These are phyloP conservation scores for Actinemys pallida DNA, from an alignment of 2,113 vertebrate genomes.

Conservation along the genomic window DNA sequence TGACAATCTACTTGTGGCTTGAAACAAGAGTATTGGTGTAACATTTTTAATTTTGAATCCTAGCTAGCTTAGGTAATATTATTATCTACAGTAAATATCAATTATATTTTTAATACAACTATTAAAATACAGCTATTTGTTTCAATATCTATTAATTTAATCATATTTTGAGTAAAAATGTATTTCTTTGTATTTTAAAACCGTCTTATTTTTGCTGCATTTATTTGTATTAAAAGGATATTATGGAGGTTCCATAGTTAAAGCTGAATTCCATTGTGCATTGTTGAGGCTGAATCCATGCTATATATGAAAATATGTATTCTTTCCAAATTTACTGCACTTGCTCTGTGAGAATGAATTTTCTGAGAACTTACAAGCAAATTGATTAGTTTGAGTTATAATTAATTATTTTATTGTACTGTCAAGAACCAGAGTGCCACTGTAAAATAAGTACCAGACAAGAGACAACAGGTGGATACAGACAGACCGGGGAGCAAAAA, in stretches of 20 bases:
- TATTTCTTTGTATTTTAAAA: neutral
- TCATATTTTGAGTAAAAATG: neutral
- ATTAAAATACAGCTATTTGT: neutral
- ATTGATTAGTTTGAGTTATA: neutral
- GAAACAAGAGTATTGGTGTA: neutral
- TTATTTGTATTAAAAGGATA: neutral
- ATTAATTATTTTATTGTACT: neutral
- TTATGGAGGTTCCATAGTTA: neutral
- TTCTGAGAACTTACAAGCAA: neutral
- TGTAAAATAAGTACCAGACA: neutral
- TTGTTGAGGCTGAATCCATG: neutral
- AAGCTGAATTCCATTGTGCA: neutral
- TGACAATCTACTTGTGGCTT: neutral
- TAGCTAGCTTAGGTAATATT: neutral
- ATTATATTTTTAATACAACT: neutral
- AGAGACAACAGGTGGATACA: neutral
- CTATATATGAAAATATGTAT: neutral
- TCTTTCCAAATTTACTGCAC: neutral
- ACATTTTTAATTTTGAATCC: neutral
- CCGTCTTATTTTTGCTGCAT: neutral
- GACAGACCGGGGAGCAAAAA: neutral
- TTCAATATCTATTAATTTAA: neutral
- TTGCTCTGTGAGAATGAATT: neutral
- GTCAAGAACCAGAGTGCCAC: neutral
- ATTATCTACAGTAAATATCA: neutral